Evolutionary conservation across 2,888 invertebrate genomes (phyloP).

Genomic region (Euproctis similis): DNA sequence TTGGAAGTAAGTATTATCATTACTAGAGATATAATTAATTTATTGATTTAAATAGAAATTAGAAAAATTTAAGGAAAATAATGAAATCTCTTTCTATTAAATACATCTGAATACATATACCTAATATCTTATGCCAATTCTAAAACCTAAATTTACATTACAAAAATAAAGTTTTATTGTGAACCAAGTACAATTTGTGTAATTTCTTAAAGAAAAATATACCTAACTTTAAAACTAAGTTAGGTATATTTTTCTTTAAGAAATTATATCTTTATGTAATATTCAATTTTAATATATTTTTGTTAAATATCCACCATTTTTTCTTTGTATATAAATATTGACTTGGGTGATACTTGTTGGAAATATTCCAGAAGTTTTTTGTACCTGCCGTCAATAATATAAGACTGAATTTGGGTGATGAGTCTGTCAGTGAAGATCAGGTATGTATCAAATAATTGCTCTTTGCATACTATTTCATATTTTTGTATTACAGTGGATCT

Average conservation of each 20-base stretch:
- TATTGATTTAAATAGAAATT: too few species aligned
- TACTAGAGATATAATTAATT: too few species aligned
- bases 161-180: too few species aligned
- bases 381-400: conserved; percentile 87
- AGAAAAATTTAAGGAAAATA: too few species aligned
- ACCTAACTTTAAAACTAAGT: background rate
- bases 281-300: background rate
- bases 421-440: conserved; percentile 85
- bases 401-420: conserved; percentile 82
- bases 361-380: conserved; percentile 85
- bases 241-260: background rate
- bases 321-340: background rate
- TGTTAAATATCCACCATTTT: background rate
- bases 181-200: too few species aligned
- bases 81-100: too few species aligned
- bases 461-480: too few species aligned
- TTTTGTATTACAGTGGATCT: too few species aligned
- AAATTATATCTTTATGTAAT: background rate
- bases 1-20: conserved; percentile 76
- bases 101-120: too few species aligned
- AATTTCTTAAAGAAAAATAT: background rate
- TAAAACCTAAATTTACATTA: too few species aligned
- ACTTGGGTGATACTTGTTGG: conserved; percentile 1
- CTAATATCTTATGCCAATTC: too few species aligned
- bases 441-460: too few species aligned